Base-by-base conservation (phyloP, 2,113 vertebrate genomes). In the rat (Rattus norvegicus) region DNA sequence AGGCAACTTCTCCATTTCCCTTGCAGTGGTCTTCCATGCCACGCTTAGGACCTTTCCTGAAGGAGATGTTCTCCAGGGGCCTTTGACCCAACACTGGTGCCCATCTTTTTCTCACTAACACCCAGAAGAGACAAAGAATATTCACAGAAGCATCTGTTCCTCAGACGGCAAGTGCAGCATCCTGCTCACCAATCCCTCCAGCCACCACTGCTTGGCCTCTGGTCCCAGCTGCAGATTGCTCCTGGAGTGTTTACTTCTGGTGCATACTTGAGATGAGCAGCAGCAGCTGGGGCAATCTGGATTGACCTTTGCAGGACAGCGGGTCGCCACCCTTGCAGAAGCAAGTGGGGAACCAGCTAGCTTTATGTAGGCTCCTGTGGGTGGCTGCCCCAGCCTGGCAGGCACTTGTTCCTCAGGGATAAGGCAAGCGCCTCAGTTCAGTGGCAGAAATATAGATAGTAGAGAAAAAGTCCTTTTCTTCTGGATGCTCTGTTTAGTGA, bases 201-300 rank as follows among this genome's bases (percentile, higher is more conserved):
- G 36, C 30, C 16, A 54, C 39, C 10, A 2, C 56, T 36, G 7
- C 92, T 84, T 90, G 39, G 52, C 94, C 63, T 95, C 91, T 63
- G 95, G 43, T 83, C 93, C 84, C 73, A 90, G 95, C 91, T 95
- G 94, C 92, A 72, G 47, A 95, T 28, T 13, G 5, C 85, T 49
- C 43, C 7, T 94, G 91, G 91, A 69, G 95, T 95, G 95, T 97
- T 98, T 97, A 93, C 83, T 94, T 88, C 75, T 75, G 59, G n/a
- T 14, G 19, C 28, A 28, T 63, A 65, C 92, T 72, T 73, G 47
- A 84, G 19, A 33, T 22, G 28, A 93, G 81, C 24, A 20, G 61
- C 88, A 88, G 8, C 96, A 97, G 97, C 97, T 97, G 92, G 81
- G 5, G 4, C 70, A 59, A 0, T 81, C 73, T 79, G 87, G 93